phyloP scores from a whole-genome alignment of 1,140 invertebrate genomes.

The Drosophila nannoptera region DNA sequence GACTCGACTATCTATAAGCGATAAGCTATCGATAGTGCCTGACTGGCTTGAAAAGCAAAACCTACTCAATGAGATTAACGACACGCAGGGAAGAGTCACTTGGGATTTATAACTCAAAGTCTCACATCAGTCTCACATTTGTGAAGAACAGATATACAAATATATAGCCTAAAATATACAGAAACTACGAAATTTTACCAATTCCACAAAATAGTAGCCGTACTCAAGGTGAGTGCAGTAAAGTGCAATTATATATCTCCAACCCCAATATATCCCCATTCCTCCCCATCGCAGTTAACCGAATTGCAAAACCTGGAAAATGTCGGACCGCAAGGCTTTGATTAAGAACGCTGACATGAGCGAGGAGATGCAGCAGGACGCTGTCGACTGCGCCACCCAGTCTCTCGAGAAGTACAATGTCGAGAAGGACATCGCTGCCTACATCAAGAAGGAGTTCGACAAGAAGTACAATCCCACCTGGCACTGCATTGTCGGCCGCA shows the following conservation, averaged over 20 bases:
- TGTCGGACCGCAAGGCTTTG: conserved; percentile 98
- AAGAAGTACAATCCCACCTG: conserved; percentile 99
- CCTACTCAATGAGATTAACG: not conserved
- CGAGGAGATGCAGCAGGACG: conserved; percentile 99
- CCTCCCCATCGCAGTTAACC: not conserved
- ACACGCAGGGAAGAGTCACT: not conserved
- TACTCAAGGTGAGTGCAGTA: not conserved
- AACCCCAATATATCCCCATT: too few relatives aligned
- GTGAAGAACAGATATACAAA: too few relatives aligned
- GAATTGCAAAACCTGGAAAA: conserved; percentile 80
- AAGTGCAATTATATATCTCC: too few relatives aligned
- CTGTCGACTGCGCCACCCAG: conserved; percentile 98
- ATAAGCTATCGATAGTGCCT: not conserved
- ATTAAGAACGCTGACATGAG: conserved; percentile 99
- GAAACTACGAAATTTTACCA: conserved; percentile 14
- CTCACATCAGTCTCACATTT: too few relatives aligned
- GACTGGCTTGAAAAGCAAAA: not conserved
- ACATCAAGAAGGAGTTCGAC: conserved; percentile 99
- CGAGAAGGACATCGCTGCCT: conserved; percentile 98
- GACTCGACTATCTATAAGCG: not conserved
- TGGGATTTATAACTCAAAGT: conserved; percentile 7
- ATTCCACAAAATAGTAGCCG: not conserved
- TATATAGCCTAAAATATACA: conserved; percentile 1
- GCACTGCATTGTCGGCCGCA: conserved; percentile 96
- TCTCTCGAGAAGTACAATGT: conserved; percentile 99